phyloP scores from a whole-genome alignment of 2,797 vertebrate genomes.

The Limosa lapponica region DNA sequence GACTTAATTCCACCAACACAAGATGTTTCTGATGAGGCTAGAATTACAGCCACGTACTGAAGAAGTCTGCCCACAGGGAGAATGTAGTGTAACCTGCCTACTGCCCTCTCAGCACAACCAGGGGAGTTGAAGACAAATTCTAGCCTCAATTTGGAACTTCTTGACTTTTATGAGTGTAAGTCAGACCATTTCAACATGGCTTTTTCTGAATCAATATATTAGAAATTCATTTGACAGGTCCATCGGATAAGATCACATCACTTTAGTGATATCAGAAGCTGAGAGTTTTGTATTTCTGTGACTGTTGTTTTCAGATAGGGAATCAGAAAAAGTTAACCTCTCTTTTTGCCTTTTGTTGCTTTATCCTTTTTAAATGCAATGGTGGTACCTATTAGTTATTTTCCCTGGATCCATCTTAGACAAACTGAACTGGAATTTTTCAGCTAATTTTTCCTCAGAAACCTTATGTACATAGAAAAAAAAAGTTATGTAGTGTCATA shows the following conservation, averaged over 20 bases:
- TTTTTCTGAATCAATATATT: neutral
- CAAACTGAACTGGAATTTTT: neutral
- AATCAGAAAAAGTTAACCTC: neutral
- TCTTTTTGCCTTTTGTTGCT: neutral
- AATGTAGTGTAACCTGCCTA: neutral
- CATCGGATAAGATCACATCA: neutral
- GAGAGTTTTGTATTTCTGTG: neutral
- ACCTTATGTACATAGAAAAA: neutral
- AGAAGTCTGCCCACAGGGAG: neutral
- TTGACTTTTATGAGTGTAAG: neutral
- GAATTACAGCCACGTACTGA: neutral
- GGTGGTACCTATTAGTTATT: neutral
- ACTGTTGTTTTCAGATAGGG: neutral
- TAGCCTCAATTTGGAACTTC: neutral
- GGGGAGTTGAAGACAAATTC: neutral
- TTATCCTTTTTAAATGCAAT: neutral
- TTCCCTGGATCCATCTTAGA: neutral
- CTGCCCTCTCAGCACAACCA: neutral
- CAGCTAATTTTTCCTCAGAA: neutral
- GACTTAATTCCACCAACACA: neutral
- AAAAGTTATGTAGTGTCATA: neutral
- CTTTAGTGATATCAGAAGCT: neutral
- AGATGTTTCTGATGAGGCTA: neutral
- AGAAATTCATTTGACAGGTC: conserved; percentile 20
- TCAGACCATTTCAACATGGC: neutral